A percentile compares a stretch with the other conserved stretches of the same genome.
Evolutionary conservation across 2,888 invertebrate species (phyloP).

Genomic region (Scaeva pyrastri): DNA sequence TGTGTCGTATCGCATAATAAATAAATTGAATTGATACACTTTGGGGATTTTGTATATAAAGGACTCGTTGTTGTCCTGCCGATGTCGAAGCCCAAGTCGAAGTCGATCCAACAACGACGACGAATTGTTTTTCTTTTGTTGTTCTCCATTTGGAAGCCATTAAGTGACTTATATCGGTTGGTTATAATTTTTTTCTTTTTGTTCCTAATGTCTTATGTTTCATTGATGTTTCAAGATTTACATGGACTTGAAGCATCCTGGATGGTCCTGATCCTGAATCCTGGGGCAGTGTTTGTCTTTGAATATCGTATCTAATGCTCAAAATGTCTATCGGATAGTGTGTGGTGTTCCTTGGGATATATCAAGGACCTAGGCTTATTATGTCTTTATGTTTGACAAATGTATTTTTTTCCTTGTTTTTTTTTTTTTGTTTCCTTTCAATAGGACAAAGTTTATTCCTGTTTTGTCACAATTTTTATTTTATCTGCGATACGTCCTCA

Average conservation of each 20-base stretch:
- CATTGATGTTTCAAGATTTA: constrained; percentile 70
- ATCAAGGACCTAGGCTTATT: constrained; percentile 3
- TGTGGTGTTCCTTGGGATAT: not conserved
- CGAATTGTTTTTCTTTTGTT: constrained; percentile 44
- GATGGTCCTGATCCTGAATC: not conserved
- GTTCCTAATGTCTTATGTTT: constrained; percentile 61
- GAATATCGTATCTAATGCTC: constrained; percentile 1
- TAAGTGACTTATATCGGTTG: constrained; percentile 49
- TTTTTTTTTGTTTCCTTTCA: not conserved
- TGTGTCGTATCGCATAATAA: constrained; percentile 56
- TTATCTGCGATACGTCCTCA: constrained; percentile 1
- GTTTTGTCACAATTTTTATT: constrained; percentile 32
- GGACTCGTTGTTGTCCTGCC: constrained; percentile 28
- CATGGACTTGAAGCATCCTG: constrained; percentile 40
- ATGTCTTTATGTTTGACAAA: constrained; percentile 54
- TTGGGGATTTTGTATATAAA: constrained; percentile 24
- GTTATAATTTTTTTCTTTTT: constrained; percentile 2
- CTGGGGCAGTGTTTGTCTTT: constrained; percentile 33
- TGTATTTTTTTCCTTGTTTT: constrained; percentile 30
- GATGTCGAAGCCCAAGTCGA: constrained; percentile 22
- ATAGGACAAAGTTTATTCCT: constrained; percentile 16
- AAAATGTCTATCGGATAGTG: constrained; percentile 14
- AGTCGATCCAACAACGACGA: constrained; percentile 26
- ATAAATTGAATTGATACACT: constrained; percentile 73
- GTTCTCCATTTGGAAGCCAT: constrained; percentile 42